A percentile compares a stretch with the other conserved stretches of the same genome.
These are phyloP conservation scores for Chymomyza costata DNA, from an alignment of 1,140 invertebrate genomes.

Conservation along the genomic window DNA sequence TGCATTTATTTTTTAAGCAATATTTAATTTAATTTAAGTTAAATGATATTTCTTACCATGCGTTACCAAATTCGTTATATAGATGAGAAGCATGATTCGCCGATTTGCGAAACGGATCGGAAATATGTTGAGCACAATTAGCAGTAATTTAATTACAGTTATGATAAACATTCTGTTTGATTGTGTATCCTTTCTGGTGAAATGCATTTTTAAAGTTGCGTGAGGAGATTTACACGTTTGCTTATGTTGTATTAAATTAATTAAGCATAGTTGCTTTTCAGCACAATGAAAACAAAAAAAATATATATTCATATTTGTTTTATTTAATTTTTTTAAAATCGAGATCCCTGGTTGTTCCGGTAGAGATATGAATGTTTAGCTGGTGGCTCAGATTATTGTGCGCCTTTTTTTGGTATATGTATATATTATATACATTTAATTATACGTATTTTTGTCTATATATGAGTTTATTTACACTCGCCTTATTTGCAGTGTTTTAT, in stretches of 20 bases:
- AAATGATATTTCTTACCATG: slow-evolving; percentile 54
- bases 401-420: too few species aligned
- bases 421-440: too few species aligned
- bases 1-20: too few species aligned
- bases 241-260: too few species aligned
- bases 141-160: slow-evolving; percentile 73
- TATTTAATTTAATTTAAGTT: too few species aligned
- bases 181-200: background rate
- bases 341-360: too few species aligned
- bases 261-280: too few species aligned
- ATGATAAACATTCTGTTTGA: slow-evolving; percentile 68
- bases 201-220: background rate
- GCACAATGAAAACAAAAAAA: background rate
- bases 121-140: slow-evolving; percentile 74
- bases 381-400: too few species aligned
- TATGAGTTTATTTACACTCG: too few species aligned
- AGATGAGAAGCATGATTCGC: slow-evolving; percentile 72
- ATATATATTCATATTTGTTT: slow-evolving; percentile 12
- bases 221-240: too few species aligned
- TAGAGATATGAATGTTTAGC: too few species aligned
- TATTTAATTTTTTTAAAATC: slow-evolving; percentile 14
- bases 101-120: slow-evolving; percentile 74
- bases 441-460: too few species aligned
- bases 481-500: background rate
- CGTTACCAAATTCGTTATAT: slow-evolving; percentile 72